Percentiles rank a stretch among this genome's conserved stretches.
phyloP scores from a whole-genome alignment of 1,140 invertebrate species.

The Eulimnadia texana region DNA sequence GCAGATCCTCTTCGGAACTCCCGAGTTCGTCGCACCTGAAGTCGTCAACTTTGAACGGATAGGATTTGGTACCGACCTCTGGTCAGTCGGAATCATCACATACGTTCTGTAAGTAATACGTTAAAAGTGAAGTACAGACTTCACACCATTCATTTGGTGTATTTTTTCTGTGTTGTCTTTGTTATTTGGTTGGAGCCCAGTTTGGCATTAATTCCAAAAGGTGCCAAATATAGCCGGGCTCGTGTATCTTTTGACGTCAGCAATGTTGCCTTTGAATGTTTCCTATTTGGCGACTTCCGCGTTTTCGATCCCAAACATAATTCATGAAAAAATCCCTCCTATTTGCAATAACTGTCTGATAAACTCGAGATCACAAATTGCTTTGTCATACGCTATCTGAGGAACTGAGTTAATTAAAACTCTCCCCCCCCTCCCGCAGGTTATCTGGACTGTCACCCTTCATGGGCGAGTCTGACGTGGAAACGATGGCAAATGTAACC shows the following conservation, averaged over 20 bases:
- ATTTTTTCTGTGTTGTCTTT: neutral
- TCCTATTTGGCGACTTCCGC: neutral
- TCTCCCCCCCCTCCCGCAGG: too few relatives aligned
- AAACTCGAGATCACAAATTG: too few relatives aligned
- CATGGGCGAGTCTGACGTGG: constrained; percentile 91
- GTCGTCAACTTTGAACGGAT: constrained; percentile 97
- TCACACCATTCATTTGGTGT: neutral
- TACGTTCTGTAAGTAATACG: constrained; percentile 82
- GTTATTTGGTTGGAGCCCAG: neutral
- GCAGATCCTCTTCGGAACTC: constrained; percentile 88
- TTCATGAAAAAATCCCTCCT: too few relatives aligned
- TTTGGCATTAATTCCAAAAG: neutral
- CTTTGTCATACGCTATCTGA: too few relatives aligned
- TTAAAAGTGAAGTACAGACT: neutral
- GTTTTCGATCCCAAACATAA: too few relatives aligned
- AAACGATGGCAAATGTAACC: constrained; percentile 94
- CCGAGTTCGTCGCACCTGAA: constrained; percentile 96
- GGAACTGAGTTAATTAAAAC: too few relatives aligned
- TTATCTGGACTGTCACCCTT: constrained; percentile 94
- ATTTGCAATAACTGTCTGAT: too few relatives aligned
- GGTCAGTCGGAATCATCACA: constrained; percentile 93
- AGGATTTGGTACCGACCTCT: constrained; percentile 89
- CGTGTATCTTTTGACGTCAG: neutral
- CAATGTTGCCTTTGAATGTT: neutral
- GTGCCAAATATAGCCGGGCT: neutral